Evolutionary conservation across 2,797 vertebrate genomes (phyloP), one percentile per base, ranked within the genome.

Genomic region (Setipinna tenuifilis): DNA sequence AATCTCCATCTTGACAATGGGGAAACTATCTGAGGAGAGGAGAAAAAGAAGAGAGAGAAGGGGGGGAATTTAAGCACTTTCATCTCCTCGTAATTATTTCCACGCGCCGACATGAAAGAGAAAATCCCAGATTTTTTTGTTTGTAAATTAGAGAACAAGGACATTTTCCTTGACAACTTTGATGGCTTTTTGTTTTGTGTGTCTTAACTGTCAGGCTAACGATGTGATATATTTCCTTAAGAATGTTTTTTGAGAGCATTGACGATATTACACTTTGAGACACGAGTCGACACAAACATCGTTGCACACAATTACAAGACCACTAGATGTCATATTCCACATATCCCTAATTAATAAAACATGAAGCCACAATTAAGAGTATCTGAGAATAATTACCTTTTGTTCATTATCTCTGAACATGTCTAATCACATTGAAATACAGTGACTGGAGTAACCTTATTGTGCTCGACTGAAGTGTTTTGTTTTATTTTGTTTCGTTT

Each of bases 1-100:
- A 94, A 95, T 95, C 95, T 95, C 93, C 95, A 95, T 95, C 95
- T 94, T 96, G 95, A 96, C 94, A 95, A 95, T 95, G 93, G 92
- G 93, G 94, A 93, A 92, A 78, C 25, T 93, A 93, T 95, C 93
- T 95, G 93, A 95, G 93, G 93, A 92, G 92, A 90, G 91, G 91
- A 93, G 92, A 95, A 28, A 35, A 28, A 71, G 65, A 28, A 28
- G 28, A 44, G 17, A 78, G 71, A 95, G 94, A 94, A 94, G 94
- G 93, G 90, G 92, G 95, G 93, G 92, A 94, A 94, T 95, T 95
- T 94, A 95, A 94, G 92, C 88, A 91, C 93, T 95, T 96, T 96
- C 94, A 95, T 95, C 94, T 95, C 93, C 92, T 94, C 94, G 94
- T 94, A 95, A 95, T 95, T 95, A 96, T 96, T 94, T 95, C 93